phyloP scores from a whole-genome alignment of 2,113 vertebrate genomes.

The Nerophis ophidion region DNA sequence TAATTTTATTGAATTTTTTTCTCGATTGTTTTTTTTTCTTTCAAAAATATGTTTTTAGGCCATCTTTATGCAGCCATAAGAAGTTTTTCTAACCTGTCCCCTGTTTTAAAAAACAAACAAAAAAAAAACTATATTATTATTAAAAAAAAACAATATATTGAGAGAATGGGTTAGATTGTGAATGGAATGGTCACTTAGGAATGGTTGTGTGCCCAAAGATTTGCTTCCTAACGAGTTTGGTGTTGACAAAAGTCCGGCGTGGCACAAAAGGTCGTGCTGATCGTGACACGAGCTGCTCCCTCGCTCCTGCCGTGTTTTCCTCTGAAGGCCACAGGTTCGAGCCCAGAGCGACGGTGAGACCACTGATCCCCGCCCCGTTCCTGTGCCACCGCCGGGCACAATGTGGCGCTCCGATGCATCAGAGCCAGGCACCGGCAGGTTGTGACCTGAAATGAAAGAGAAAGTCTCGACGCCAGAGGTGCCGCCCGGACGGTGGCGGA shows the following conservation, averaged over 20 bases:
- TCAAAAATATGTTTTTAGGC: no score
- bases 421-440: slow-evolving; percentile 39
- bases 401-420: slow-evolving; percentile 23
- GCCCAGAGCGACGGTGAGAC: slow-evolving; percentile 32
- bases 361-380: slow-evolving; percentile 11
- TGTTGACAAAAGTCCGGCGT: background rate
- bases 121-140: no score
- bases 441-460: slow-evolving; percentile 66
- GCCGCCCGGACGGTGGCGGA: slow-evolving; percentile 42
- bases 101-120: no score
- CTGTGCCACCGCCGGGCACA: slow-evolving; percentile 30
- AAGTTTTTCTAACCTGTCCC: no score
- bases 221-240: background rate
- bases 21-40: no score
- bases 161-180: no score
- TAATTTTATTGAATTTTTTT: no score
- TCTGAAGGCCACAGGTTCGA: slow-evolving; percentile 25
- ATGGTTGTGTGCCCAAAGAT: background rate
- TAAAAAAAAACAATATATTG: no score
- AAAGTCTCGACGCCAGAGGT: slow-evolving; percentile 54
- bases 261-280: background rate
- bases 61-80: no score
- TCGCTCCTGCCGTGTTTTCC: no score
- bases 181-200: no score
- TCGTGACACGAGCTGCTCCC: background rate